Base-by-base conservation (phyloP, 2,113 vertebrate genomes). In the Neolamprologus sp. region DNA sequence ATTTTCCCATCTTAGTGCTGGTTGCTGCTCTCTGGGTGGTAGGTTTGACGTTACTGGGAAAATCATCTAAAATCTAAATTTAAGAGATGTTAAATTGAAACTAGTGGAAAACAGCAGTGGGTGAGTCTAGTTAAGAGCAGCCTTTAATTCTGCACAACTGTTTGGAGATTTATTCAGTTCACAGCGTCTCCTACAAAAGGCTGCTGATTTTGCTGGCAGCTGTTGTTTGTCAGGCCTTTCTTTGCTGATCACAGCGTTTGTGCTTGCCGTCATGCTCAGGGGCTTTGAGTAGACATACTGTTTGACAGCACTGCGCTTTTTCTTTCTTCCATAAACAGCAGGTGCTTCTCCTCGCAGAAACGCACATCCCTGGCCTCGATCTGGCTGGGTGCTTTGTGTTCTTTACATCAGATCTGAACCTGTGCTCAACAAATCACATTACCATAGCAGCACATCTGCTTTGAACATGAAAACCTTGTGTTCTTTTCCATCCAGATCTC, bases 251-350 rank as follows among this genome's bases (percentile, higher is more conserved):
- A 80, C 60, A 53, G 81, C 73, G 63, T 93, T 80, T 47, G 65
- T 37, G 85, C 55, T 84, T 45, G 33, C 94, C 84, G 95, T 95
- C 93, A 57, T 23, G 17, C 13, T 81, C 23, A 11, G 30, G 53
- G 83, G 82, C 82, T 26, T 51, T 87, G 68, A 84, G 80, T 85
- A 78, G 78, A 88, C n/a, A 9, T 81, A 19, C 23, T 89, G 83
- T 88, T 55, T 47, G 85, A 71, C 45, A n/a, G 78, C 84, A 82
- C 54, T 65, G 78, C 12, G 58, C 85, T 86, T 91, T 83, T 90
- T 93, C 92, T 84, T 91, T 81, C 89, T 94, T 94, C 91, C 81
- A 3, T 92, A 95, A 96, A 94, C 91, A 95, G 87, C 96, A 96
- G 96, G 93, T 96, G 96, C 83, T 63, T 89, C 88, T 71, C 51